phyloP scores from a whole-genome alignment of 2,888 invertebrate species.

The Amphipyra tragopoginis region DNA sequence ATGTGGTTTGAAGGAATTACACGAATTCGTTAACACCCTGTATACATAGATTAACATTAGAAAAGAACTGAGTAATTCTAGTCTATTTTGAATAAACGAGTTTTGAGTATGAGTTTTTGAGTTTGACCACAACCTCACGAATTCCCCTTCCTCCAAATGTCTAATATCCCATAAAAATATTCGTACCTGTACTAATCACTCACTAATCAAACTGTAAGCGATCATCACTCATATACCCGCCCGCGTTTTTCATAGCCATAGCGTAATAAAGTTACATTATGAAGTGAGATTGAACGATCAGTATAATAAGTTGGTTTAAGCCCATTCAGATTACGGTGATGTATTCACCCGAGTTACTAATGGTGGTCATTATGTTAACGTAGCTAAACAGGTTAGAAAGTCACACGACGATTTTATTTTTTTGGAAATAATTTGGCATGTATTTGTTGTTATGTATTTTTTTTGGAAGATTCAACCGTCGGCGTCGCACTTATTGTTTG shows the following conservation, averaged over 20 bases:
- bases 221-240: background rate
- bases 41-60: too few relatives aligned
- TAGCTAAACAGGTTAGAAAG: constrained; percentile 49
- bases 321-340: constrained; percentile 42
- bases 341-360: constrained; percentile 46
- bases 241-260: constrained; percentile 12
- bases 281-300: constrained; percentile 40
- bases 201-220: background rate
- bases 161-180: too few relatives aligned
- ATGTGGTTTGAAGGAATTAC: too few relatives aligned
- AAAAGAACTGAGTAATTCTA: too few relatives aligned
- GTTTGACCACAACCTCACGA: too few relatives aligned
- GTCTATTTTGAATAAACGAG: too few relatives aligned
- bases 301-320: constrained; percentile 40
- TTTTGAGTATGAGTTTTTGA: too few relatives aligned
- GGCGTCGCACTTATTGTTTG: too few relatives aligned
- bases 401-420: constrained; percentile 24
- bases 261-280: constrained; percentile 26
- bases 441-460: background rate
- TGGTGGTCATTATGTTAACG: constrained; percentile 55
- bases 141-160: too few relatives aligned
- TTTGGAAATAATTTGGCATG: background rate
- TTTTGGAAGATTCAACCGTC: background rate
- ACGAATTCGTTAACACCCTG: too few relatives aligned
- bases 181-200: background rate